phyloP scores from a whole-genome alignment of 2,888 invertebrate species.

The Abscondita cerata region DNA sequence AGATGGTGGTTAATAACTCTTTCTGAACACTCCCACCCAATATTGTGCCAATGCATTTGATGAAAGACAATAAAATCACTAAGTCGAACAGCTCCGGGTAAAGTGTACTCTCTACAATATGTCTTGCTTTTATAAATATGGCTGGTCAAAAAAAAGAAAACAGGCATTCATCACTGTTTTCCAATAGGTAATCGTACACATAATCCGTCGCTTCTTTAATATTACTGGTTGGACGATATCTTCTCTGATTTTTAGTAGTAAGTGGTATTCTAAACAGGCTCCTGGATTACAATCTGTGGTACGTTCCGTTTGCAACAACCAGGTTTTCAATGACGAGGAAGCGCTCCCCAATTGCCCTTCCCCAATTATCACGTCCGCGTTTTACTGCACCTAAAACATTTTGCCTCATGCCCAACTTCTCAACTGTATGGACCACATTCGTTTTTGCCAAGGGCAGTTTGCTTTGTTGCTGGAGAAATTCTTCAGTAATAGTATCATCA shows the following conservation, averaged over 20 bases:
- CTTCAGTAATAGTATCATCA: neutral
- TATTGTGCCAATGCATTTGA: too few species aligned
- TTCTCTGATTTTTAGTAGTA: neutral
- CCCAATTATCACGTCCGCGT: constrained; percentile 3
- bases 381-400: neutral
- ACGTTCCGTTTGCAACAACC: neutral
- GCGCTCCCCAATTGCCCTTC: too few species aligned
- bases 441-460: neutral
- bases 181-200: neutral
- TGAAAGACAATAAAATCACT: too few species aligned
- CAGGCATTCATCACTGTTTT: constrained; percentile 8
- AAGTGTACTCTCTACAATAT: too few species aligned
- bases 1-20: too few species aligned
- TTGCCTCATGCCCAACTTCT: neutral
- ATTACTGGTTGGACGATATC: neutral
- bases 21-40: too few species aligned
- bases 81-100: too few species aligned
- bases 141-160: too few species aligned
- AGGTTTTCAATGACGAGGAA: neutral
- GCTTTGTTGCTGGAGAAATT: constrained; percentile 5
- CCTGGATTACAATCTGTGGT: constrained; percentile 1
- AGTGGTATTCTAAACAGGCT: neutral
- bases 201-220: too few species aligned
- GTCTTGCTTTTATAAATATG: too few species aligned
- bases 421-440: constrained; percentile 1